Evolutionary conservation across 2,888 invertebrate genomes (phyloP).

Genomic region (Melieria omissa): DNA sequence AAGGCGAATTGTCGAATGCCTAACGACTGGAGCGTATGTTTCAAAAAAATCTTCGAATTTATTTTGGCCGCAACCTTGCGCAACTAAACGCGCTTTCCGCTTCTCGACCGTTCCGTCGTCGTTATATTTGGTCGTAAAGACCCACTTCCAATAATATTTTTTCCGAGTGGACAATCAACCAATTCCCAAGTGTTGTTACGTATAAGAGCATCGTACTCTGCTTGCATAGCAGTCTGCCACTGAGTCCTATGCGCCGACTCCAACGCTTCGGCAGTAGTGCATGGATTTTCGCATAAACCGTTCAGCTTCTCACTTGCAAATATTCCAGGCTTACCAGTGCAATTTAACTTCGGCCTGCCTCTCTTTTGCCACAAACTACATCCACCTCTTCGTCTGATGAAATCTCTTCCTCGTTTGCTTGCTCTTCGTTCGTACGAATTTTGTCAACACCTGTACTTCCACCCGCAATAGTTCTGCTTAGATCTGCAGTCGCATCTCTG

Average conservation of each 20-base stretch:
- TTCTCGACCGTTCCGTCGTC: slow-evolving; percentile 19
- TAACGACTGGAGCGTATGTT: slow-evolving; percentile 13
- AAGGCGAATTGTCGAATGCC: slow-evolving; percentile 24
- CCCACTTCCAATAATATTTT: slow-evolving; percentile 17
- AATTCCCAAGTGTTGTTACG: slow-evolving; percentile 17
- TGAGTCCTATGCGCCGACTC: not conserved
- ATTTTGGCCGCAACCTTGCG: slow-evolving; percentile 31
- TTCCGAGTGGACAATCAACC: not conserved
- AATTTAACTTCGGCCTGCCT: slow-evolving; percentile 4
- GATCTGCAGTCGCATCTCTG: slow-evolving; percentile 36
- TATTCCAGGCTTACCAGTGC: slow-evolving; percentile 7
- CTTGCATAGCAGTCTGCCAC: slow-evolving; percentile 14
- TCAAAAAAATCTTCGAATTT: slow-evolving; percentile 21
- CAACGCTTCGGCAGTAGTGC: not conserved
- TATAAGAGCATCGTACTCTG: slow-evolving; percentile 41
- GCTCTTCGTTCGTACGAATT: not conserved
- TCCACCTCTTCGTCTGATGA: slow-evolving; percentile 1
- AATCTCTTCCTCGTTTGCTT: not conserved
- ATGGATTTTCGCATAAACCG: not conserved
- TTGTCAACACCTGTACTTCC: not conserved
- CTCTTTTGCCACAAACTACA: slow-evolving; percentile 4
- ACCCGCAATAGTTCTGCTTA: not conserved
- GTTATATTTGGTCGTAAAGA: slow-evolving; percentile 26
- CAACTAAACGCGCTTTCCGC: not conserved
- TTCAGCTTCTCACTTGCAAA: not conserved